Percentiles rank a stretch among this genome's conserved stretches.
Conservation (phyloP, 2,113 vertebrate genomes). For the Cryptomyrus ogoouensis region DNA sequence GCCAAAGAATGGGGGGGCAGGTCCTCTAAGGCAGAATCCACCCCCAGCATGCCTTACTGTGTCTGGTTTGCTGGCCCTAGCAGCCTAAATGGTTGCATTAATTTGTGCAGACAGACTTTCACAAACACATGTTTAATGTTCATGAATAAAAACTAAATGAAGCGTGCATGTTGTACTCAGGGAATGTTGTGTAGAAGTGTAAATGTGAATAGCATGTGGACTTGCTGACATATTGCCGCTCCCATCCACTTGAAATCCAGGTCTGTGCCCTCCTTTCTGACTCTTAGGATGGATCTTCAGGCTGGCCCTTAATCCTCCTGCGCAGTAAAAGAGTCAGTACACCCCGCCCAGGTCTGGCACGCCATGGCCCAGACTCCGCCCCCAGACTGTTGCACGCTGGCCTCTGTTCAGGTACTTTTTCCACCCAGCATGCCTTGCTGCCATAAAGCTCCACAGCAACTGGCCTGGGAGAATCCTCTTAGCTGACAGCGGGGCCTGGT, state of each 20-base stretch:
- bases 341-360: neutral
- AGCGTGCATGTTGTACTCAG: neutral
- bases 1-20: neutral
- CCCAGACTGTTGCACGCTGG: conserved; percentile 37
- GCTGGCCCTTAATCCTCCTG: neutral
- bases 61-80: neutral
- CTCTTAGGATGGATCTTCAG: neutral
- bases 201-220: neutral
- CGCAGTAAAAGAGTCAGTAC: neutral
- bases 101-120: neutral
- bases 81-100: neutral
- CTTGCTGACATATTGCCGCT: neutral
- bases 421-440: conserved; percentile 31
- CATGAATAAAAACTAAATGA: neutral
- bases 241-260: neutral
- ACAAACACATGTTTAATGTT: neutral
- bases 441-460: conserved; percentile 23
- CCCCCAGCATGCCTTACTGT: neutral
- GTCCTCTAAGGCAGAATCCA: neutral
- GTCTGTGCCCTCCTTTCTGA: neutral
- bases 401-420: conserved; percentile 33
- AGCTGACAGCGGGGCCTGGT: conserved; percentile 33
- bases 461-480: conserved; percentile 38
- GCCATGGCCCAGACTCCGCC: neutral
- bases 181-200: neutral